phyloP scores from a whole-genome alignment of 2,113 vertebrate genomes.

The Alouatta palliata region DNA sequence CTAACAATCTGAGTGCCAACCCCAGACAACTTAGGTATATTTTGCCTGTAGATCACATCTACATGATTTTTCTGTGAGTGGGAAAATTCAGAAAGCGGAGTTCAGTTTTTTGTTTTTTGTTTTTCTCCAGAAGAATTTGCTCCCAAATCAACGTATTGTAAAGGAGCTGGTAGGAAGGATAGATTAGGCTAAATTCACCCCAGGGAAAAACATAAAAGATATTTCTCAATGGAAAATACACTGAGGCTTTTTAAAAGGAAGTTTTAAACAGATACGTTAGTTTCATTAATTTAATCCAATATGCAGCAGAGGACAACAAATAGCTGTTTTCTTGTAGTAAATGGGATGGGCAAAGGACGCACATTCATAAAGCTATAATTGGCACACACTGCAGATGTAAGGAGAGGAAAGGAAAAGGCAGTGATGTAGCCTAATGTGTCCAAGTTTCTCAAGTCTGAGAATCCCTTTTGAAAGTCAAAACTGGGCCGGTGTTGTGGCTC shows the following conservation, averaged over 20 bases:
- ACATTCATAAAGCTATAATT: neutral
- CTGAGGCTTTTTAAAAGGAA: neutral
- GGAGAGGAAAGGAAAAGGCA: neutral
- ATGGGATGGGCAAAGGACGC: neutral
- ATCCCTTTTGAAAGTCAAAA: constrained; percentile 28
- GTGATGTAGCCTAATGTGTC: neutral
- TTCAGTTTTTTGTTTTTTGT: neutral
- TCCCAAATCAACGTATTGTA: neutral
- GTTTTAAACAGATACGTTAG: neutral
- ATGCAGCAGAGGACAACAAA: neutral
- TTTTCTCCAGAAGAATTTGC: neutral
- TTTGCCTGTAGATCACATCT: neutral
- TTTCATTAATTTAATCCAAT: constrained; percentile 2
- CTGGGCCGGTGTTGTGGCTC: neutral
- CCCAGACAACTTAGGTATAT: neutral
- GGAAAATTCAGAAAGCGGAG: neutral
- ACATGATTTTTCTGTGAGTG: neutral
- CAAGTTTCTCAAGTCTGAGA: neutral
- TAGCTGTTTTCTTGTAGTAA: neutral
- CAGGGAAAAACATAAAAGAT: neutral
- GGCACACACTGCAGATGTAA: neutral
- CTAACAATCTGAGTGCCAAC: neutral
- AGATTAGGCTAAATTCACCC: neutral
- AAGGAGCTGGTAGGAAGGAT: neutral
- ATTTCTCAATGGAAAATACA: neutral